Evolutionary conservation across 1,140 invertebrate species (phyloP).

Genomic region (Lutraria rhynchaena): DNA sequence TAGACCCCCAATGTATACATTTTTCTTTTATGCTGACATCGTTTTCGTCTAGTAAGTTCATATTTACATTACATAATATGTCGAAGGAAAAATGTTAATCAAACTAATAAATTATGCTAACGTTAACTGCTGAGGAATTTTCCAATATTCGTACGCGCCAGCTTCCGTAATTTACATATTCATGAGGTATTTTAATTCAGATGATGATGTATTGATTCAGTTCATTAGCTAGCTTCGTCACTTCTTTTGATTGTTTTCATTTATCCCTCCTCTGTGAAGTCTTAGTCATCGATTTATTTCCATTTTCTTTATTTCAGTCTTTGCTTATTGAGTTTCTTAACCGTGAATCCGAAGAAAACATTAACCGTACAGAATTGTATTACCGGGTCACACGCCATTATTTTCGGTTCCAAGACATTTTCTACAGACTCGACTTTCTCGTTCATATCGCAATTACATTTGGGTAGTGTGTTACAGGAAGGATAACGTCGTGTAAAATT

Average conservation of each 20-base stretch:
- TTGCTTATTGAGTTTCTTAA: slow-evolving; percentile 1
- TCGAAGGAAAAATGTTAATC: too few species aligned
- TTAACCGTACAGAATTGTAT: not conserved
- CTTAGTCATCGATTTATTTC: slow-evolving; percentile 31
- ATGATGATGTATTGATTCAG: slow-evolving; percentile 40
- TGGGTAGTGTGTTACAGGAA: too few species aligned
- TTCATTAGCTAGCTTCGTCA: slow-evolving; percentile 31
- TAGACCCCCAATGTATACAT: too few species aligned
- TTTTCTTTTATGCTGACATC: too few species aligned
- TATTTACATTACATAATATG: too few species aligned
- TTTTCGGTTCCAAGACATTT: slow-evolving; percentile 43
- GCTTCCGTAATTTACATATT: slow-evolving; percentile 47
- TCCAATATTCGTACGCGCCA: not conserved
- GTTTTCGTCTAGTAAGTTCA: too few species aligned
- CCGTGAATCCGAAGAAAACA: not conserved
- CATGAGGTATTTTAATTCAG: slow-evolving; percentile 57
- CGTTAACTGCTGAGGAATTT: too few species aligned
- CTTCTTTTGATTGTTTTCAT: slow-evolving; percentile 29
- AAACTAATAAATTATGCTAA: too few species aligned
- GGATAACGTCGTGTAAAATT: not conserved
- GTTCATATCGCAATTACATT: not conserved
- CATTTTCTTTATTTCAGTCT: slow-evolving; percentile 12
- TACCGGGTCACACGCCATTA: slow-evolving; percentile 45
- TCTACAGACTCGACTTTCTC: too few species aligned
- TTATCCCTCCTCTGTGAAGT: slow-evolving; percentile 9